phyloP scores from a whole-genome alignment of 2,888 invertebrate species.

The Chrysotoxum bicinctum region DNA sequence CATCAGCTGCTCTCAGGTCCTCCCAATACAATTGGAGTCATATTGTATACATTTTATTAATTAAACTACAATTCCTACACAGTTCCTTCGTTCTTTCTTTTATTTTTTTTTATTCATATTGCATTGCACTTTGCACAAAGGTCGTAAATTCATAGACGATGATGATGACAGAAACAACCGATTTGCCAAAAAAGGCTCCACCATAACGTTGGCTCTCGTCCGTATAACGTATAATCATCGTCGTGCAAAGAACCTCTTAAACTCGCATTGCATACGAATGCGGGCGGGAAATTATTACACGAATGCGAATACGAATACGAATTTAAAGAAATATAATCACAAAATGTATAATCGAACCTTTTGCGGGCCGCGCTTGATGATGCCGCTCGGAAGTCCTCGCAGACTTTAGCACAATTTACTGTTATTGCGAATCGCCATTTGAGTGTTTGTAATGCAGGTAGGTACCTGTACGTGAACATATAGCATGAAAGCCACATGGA shows the following conservation, averaged over 20 bases:
- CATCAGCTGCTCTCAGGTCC: background rate
- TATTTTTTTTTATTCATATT: background rate
- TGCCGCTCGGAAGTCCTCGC: conserved; percentile 60
- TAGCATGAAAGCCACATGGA: conserved; percentile 26
- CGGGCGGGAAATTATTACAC: conserved; percentile 20
- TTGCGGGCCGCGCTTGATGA: conserved; percentile 57
- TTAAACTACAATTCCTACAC: conserved; percentile 45
- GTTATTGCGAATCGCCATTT: conserved; percentile 62
- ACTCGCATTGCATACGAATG: conserved; percentile 20
- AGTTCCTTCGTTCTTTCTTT: background rate
- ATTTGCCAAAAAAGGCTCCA: conserved; percentile 59
- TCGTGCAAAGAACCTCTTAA: background rate
- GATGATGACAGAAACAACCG: conserved; percentile 60
- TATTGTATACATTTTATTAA: conserved; percentile 42
- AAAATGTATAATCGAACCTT: conserved; percentile 62
- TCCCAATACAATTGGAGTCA: conserved; percentile 2
- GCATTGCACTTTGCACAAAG: conserved; percentile 14
- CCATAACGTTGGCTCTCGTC: background rate
- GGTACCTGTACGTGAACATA: background rate
- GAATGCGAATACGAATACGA: conserved; percentile 37
- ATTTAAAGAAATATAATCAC: conserved; percentile 41
- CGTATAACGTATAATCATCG: background rate
- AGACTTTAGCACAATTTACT: conserved; percentile 56
- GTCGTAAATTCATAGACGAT: conserved; percentile 61
- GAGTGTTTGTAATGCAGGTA: conserved; percentile 32